Evolutionary conservation across 1,140 invertebrate genomes (phyloP).

Genomic region (Micrasema longulum): DNA sequence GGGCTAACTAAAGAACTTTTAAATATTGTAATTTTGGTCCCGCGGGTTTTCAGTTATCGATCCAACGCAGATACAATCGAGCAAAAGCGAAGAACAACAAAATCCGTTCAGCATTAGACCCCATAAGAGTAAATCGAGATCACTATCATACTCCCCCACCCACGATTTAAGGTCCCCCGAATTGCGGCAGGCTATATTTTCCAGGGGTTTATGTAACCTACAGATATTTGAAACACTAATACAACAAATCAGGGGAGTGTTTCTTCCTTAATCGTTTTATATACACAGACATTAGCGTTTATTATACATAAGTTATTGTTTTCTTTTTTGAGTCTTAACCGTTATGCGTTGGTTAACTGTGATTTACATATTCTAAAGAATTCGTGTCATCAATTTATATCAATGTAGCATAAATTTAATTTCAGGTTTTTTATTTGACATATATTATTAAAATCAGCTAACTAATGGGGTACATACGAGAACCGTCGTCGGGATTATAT

Average conservation of each 20-base stretch:
- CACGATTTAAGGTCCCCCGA: neutral
- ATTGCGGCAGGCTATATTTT: slow-evolving; percentile 25
- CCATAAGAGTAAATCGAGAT: slow-evolving; percentile 39
- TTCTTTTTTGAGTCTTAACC: too few relatives aligned
- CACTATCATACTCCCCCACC: slow-evolving; percentile 1
- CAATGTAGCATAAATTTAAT: too few relatives aligned
- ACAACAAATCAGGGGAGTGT: slow-evolving; percentile 17
- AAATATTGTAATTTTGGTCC: neutral
- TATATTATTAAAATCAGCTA: too few relatives aligned
- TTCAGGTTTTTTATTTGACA: too few relatives aligned
- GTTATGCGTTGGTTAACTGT: too few relatives aligned
- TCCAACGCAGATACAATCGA: neutral
- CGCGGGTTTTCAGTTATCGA: neutral
- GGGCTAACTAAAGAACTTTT: too few relatives aligned
- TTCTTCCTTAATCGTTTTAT: slow-evolving; percentile 18
- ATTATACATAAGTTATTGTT: neutral
- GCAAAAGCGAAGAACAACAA: slow-evolving; percentile 16
- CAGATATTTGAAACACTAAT: slow-evolving; percentile 24
- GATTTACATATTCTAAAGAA: too few relatives aligned
- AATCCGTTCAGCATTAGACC: slow-evolving; percentile 6
- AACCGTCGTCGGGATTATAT: too few relatives aligned
- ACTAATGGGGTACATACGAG: too few relatives aligned
- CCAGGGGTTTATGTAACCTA: slow-evolving; percentile 11
- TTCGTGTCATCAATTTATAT: too few relatives aligned
- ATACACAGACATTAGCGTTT: slow-evolving; percentile 7